Conservation (phyloP, 2,888 invertebrate genomes). For the Coronaproctus castanopsis region DNA sequence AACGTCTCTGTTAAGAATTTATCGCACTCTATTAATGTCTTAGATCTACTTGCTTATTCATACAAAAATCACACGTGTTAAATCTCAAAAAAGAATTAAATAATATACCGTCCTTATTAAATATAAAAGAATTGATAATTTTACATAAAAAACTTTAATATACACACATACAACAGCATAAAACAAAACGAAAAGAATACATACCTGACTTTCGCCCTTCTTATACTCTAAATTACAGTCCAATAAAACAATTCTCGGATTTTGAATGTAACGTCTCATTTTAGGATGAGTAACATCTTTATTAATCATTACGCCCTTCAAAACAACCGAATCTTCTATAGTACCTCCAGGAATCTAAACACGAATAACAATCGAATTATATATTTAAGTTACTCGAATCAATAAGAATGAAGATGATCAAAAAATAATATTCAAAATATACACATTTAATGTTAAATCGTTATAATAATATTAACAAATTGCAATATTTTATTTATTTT, state of each 20-base stretch:
- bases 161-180: too few relatives aligned
- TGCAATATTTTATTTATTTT: not conserved
- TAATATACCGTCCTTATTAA: too few relatives aligned
- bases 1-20: too few relatives aligned
- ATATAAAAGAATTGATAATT: too few relatives aligned
- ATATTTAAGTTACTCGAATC: not conserved
- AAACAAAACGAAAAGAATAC: too few relatives aligned
- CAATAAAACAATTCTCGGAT: constrained; percentile 81
- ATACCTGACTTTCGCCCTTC: constrained; percentile 81
- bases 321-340: constrained; percentile 80
- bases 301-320: constrained; percentile 92
- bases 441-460: not conserved
- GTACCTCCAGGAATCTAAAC: constrained; percentile 72
- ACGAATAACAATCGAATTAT: constrained; percentile 6
- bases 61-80: too few relatives aligned
- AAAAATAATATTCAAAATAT: not conserved
- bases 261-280: constrained; percentile 84
- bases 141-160: too few relatives aligned
- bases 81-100: too few relatives aligned
- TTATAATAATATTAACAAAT: not conserved
- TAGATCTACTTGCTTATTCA: too few relatives aligned
- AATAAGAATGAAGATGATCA: not conserved
- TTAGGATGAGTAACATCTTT: constrained; percentile 97
- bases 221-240: constrained; percentile 97
- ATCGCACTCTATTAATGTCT: too few relatives aligned